Evolutionary conservation across 2,113 vertebrate genomes (phyloP), one percentile per base, ranked within the genome.

Genomic region (Hippocampus comes): DNA sequence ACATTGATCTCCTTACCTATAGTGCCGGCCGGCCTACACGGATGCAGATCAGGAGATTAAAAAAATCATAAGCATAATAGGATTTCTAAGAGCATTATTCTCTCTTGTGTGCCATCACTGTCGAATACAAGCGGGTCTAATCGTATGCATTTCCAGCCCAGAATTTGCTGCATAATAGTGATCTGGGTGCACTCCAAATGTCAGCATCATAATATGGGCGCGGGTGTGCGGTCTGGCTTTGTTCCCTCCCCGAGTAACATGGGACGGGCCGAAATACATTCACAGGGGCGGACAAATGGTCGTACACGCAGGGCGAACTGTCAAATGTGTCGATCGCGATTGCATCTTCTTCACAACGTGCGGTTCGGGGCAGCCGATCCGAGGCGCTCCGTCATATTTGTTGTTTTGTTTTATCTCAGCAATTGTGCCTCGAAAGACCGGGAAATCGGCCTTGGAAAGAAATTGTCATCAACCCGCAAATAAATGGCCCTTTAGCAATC

Each of bases 31-130:
- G 55, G 78, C 79, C 69, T 65, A 71, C 80, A 70, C 66, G 63
- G 64, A 42, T 69, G 78, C 87, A 71, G 59, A 84, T 86, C 76
- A 6, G 63, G 70, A 76, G 89, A 90, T 90, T 91, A 90, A 88
- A 89, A 34, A 78, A 89, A 90, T 84, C 75, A 85, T 90, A 91
- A 92, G 89, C 89, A 83, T 87, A 91, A 91, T 91, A 89, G 76
- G 80, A 86, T 83, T 73, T 84, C 83, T 89, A 91, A 91, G 89
- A 90, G 88, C 89, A 91, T 92, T 91, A 91, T 87, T 84, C 74
- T 81, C 86, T 49, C 73, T 81, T 85, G 86, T 85, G 86, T 86
- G 78, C 81, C 48, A 49, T 78, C 77, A 84, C 80, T 25, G 81
- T 84, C 78, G 80, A 77, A 88, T 86, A 82, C 80, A 81, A 76